Base-by-base conservation (phyloP, 2,113 vertebrate species). In the Bos javanicus region DNA sequence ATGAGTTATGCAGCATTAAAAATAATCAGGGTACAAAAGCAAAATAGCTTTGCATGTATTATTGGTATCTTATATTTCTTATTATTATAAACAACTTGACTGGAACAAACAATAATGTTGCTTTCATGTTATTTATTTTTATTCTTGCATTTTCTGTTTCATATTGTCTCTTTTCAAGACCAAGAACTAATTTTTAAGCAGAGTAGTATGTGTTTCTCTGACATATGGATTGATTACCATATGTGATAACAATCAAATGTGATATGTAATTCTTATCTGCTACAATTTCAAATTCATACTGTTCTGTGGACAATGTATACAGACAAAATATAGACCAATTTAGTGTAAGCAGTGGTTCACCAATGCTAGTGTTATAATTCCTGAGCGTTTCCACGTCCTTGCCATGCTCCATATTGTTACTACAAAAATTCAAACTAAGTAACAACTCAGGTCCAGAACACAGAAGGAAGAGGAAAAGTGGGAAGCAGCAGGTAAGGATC, bases 1-100 rank as follows among this genome's bases (percentile, higher is more conserved):
- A 97, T 91, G n/a, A 98, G 89, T 95, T 96, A 97, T 95, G 54
- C 46, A 25, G 15, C 64, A 93, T 57, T 97, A 95, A 97, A 98
- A 96, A 90, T 98, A 98, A 95, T 96, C 98, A 94, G 78, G 21
- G 10, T 4, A 1, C 8, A 59, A 98, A 97, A 97, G 33, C 15
- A 90, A 97, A 91, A 14, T 13, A 82, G 85, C 76, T 98, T 98
- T 91, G 76, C 39, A 80, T 95, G 14, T 7, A 90, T 90, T 97
- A 26, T 57, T 48, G n/a, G 78, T 14, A 19, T 19, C 48, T 67
- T 10, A 16, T 33, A 48, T 96, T 96, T 96, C 57, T 90, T 48
- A 16, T 57, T 97, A 48, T 84, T 94, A 57, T 91, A 90, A 92
- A n/a, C 21, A 95, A 54, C 57, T 87, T 93, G 59, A 82, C 26